Evolutionary conservation across 2,113 vertebrate species (phyloP).

Genomic region (Bostrychus sinensis): DNA sequence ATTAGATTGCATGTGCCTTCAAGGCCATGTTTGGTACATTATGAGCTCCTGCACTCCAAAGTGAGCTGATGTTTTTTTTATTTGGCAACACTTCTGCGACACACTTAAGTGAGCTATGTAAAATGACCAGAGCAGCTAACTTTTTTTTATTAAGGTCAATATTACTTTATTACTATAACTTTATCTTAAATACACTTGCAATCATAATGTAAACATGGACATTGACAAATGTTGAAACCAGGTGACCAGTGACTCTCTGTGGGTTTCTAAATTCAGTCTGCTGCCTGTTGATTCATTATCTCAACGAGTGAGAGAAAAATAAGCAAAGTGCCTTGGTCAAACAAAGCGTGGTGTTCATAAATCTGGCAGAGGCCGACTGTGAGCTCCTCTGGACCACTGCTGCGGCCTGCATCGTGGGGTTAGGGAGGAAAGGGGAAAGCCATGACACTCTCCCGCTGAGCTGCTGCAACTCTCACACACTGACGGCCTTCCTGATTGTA

Average conservation of each 20-base stretch:
- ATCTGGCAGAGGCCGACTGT: slow-evolving; percentile 55
- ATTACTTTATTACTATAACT: not conserved
- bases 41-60: not conserved
- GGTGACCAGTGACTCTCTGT: slow-evolving; percentile 46
- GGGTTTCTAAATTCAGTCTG: slow-evolving; percentile 42
- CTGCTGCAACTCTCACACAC: slow-evolving; percentile 51
- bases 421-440: slow-evolving; percentile 56
- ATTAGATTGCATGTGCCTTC: no score
- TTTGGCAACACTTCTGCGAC: not conserved
- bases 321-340: slow-evolving; percentile 60
- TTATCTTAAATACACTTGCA: not conserved
- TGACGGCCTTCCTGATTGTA: slow-evolving; percentile 70
- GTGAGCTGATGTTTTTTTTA: not conserved
- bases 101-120: not conserved
- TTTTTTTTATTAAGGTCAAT: not conserved
- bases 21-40: no score
- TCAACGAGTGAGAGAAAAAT: slow-evolving; percentile 70
- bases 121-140: not conserved
- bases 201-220: slow-evolving; percentile 1
- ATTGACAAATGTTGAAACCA: slow-evolving; percentile 58
- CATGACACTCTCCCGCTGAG: slow-evolving; percentile 56
- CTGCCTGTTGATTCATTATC: slow-evolving; percentile 68
- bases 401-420: slow-evolving; percentile 28
- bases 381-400: slow-evolving; percentile 40
- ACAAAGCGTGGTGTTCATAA: slow-evolving; percentile 67